Evolutionary conservation across 2,888 invertebrate genomes (phyloP), one percentile per base, ranked within the genome.

Genomic region (Ephialtes manifestator): DNA sequence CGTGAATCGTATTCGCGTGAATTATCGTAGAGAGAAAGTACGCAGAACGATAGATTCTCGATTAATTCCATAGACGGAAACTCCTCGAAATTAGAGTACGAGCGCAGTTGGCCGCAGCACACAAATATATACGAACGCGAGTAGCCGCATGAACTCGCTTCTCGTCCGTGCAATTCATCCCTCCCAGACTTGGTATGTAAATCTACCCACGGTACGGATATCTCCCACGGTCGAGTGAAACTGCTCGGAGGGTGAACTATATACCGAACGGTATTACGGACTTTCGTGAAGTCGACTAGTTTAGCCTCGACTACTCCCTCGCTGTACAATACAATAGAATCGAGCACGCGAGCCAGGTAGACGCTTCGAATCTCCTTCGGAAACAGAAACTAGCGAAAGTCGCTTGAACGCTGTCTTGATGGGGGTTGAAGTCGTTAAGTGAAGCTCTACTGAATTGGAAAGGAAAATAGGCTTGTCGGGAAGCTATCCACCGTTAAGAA

Each of bases 201-300:
- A 83, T 83, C 79, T 70, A 60, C 43, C 43, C 51, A 79, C 63
- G 74, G 43, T 60, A 68, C 83, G 63, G 53, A 83, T 78, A 74
- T 68, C 68, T 75, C 68, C 70, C 60, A 55, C 20, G 60, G 43
- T 53, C 35, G 53, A 55, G 60, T 28, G 68, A 70, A 53, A 79
- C 74, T 68, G 67, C 60, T 51, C 74, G 74, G 39, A 18, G 58
- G 13, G 60, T 83, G 63, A 28, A 51, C 65, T 63, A 70, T 74
- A 60, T 60, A 43, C 48, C 39, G 63, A 20, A 39, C 43, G 20
- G 58, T 78, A 39, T 58, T 72, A 68, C 68, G 74, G 53, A 83
- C 78, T 83, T 82, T 70, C 68, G 79, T 75, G 74, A 75, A 75
- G 79, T 83, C 78, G 63, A 76, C 51, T 70, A 79, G 79, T 70